These are phyloP conservation scores for Ophiodon elongatus DNA, from an alignment of 2,113 vertebrate genomes.

Conservation along the genomic window DNA sequence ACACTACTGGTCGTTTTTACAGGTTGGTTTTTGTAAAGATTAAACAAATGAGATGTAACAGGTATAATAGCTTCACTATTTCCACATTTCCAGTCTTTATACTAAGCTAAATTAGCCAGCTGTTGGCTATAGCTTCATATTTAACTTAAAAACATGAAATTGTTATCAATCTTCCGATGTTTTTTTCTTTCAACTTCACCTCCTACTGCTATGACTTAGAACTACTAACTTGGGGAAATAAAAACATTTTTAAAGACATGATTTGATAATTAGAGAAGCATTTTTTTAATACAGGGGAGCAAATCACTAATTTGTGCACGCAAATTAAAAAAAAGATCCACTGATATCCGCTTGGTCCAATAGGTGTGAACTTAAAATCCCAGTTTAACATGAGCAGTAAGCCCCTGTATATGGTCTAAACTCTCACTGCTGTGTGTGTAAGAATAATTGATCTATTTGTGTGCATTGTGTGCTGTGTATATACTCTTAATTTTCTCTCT, in stretches of 20 bases:
- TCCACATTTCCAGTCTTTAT: not conserved
- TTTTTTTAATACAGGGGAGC: not conserved
- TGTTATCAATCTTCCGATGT: not conserved
- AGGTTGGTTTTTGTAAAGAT: not conserved
- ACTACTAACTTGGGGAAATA: not conserved
- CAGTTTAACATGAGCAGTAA: not conserved
- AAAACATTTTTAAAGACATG: not conserved
- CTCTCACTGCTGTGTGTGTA: constrained; percentile 6
- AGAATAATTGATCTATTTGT: constrained; percentile 15
- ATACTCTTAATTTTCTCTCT: constrained; percentile 39
- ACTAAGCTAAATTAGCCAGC: not conserved
- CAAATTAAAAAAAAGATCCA: not conserved
- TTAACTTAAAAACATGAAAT: not conserved
- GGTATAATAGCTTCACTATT: not conserved
- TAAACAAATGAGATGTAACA: not conserved
- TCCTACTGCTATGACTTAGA: not conserved
- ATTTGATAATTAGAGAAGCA: not conserved
- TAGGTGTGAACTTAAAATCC: not conserved
- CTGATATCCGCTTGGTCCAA: not conserved
- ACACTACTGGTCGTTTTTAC: not conserved
- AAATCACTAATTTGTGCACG: not conserved
- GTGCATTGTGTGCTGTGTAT: constrained; percentile 4
- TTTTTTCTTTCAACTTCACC: not conserved
- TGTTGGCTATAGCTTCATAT: not conserved
- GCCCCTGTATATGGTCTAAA: not conserved